Evolutionary conservation across 2,888 invertebrate genomes (phyloP).

Genomic region (Neoscelio sp.): DNA sequence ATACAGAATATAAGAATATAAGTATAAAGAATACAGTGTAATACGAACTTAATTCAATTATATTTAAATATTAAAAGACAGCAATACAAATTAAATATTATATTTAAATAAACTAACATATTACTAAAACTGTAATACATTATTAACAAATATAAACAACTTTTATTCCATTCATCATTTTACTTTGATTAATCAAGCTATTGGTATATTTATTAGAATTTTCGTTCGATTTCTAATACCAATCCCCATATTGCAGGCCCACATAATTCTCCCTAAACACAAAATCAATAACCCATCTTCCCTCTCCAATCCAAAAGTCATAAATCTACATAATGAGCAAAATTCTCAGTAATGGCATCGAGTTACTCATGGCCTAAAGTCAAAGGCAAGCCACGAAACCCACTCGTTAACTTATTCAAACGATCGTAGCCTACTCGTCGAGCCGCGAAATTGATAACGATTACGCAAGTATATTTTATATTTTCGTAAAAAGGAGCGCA

Average conservation of each 20-base stretch:
- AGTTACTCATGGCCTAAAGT: constrained; percentile 15
- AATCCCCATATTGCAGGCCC: background rate
- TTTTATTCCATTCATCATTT: no score
- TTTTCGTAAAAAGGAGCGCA: constrained; percentile 2
- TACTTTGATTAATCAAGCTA: no score
- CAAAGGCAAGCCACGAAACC: background rate
- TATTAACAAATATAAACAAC: no score
- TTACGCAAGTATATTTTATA: constrained; percentile 7
- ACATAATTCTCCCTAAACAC: no score
- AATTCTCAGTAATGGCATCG: constrained; percentile 9
- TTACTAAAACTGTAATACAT: no score
- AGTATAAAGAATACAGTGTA: no score
- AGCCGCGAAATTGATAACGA: constrained; percentile 7
- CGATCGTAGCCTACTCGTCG: constrained; percentile 6
- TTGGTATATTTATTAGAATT: no score
- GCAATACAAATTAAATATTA: no score
- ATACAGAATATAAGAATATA: no score
- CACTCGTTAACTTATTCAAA: constrained; percentile 8
- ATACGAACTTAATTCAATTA: no score
- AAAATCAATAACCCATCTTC: constrained; percentile 3
- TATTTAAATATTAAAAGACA: no score
- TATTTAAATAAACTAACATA: no score
- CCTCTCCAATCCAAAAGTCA: constrained; percentile 6
- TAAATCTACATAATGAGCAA: constrained; percentile 17
- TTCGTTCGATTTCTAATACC: constrained; percentile 2